Evolutionary conservation across 2,113 vertebrate genomes (phyloP).

Genomic region (Peromyscus polionotus): DNA sequence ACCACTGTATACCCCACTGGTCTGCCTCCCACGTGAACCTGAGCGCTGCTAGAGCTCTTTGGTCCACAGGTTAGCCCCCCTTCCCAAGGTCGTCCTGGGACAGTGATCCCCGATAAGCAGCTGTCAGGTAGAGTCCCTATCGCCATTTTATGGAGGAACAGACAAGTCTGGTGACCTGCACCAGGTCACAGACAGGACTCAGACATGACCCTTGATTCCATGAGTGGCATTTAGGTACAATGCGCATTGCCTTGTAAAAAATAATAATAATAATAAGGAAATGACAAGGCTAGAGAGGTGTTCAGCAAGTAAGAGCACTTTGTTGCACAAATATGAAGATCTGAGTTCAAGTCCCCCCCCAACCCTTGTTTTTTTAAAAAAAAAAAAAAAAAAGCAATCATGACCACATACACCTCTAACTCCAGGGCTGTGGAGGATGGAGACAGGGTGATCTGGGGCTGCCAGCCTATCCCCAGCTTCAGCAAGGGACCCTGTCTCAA

Average conservation of each 20-base stretch:
- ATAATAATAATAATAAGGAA: not conserved
- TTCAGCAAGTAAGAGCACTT: not conserved
- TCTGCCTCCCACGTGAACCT: not conserved
- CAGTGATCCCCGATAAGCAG: fast-evolving
- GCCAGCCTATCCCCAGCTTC: not conserved
- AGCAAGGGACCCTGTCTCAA: not conserved
- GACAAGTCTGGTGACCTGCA: not conserved
- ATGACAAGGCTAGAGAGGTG: too few species aligned
- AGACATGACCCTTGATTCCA: not conserved
- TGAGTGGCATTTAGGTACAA: not conserved
- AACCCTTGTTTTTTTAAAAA: not conserved
- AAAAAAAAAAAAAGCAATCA: not conserved
- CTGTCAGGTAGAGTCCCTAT: not conserved
- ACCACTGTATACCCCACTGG: fast-evolving
- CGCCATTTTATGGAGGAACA: not conserved
- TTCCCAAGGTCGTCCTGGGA: not conserved
- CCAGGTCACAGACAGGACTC: not conserved
- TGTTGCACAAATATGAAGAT: not conserved
- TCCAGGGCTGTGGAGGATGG: too few species aligned
- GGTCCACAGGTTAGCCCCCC: not conserved
- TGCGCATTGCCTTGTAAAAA: not conserved
- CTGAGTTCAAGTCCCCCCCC: not conserved
- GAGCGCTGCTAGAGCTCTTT: fast-evolving
- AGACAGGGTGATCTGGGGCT: not conserved
- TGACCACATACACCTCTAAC: too few species aligned